These are phyloP conservation scores for Cercopithecus mona DNA, from an alignment of 2,113 vertebrate species.

Conservation along the genomic window DNA sequence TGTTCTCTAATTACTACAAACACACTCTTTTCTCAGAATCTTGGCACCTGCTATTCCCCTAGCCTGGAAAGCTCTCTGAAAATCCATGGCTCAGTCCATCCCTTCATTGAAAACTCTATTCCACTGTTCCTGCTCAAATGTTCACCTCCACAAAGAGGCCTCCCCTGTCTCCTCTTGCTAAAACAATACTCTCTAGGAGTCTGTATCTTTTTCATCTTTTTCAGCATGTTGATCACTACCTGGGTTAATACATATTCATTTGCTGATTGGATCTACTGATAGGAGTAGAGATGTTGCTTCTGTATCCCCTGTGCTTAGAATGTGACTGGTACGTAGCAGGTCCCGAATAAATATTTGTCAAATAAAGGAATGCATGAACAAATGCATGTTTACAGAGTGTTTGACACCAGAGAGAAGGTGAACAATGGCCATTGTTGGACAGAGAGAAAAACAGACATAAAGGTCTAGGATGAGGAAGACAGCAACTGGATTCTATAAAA, in stretches of 20 bases:
- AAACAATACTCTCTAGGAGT: not conserved
- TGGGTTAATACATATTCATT: not conserved
- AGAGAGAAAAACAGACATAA: constrained; percentile 9
- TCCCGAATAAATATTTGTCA: not conserved
- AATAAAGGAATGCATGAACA: not conserved
- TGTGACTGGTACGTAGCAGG: not conserved
- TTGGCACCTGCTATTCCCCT: not conserved
- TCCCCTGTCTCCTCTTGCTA: not conserved
- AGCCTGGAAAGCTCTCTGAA: not conserved
- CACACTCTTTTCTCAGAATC: not conserved
- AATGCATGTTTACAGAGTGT: not conserved
- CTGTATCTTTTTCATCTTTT: not conserved
- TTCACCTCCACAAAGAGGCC: not conserved
- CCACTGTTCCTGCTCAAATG: not conserved
- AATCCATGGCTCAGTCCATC: not conserved
- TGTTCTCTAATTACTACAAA: not conserved
- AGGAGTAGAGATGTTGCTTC: not conserved
- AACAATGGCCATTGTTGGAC: not conserved
- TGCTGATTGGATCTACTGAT: not conserved
- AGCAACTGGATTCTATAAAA: not conserved
- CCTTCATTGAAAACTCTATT: not conserved
- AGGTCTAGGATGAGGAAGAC: not conserved
- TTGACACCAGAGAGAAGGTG: not conserved
- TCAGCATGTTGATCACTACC: not conserved
- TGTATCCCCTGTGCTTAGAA: not conserved